phyloP scores from a whole-genome alignment of 2,888 invertebrate genomes.

The Leucoma salicis region DNA sequence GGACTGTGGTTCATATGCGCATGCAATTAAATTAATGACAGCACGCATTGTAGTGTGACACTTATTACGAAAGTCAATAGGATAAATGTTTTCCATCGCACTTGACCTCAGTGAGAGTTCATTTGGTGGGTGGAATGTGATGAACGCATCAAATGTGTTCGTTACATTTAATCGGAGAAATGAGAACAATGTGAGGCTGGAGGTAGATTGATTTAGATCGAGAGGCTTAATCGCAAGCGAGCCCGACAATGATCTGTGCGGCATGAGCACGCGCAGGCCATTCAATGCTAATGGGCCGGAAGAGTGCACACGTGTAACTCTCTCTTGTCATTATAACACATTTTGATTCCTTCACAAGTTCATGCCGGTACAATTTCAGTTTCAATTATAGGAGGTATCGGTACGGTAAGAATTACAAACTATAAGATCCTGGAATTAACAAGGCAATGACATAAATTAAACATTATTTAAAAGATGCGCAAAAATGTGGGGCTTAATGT shows the following conservation, averaged over 20 bases:
- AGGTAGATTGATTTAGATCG: conserved; percentile 68
- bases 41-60: conserved; percentile 32
- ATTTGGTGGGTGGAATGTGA: conserved; percentile 43
- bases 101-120: conserved; percentile 54
- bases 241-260: conserved; percentile 64
- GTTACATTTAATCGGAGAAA: conserved; percentile 67
- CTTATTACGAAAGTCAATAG: conserved; percentile 42
- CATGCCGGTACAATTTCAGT: conserved; percentile 45
- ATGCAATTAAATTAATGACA: conserved; percentile 28
- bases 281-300: conserved; percentile 80
- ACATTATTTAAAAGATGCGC: too few relatives aligned
- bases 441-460: too few relatives aligned
- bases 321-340: conserved; percentile 59
- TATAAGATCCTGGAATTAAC: too few relatives aligned
- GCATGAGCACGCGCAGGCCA: conserved; percentile 64
- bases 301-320: conserved; percentile 66
- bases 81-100: conserved; percentile 51
- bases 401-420: too few relatives aligned
- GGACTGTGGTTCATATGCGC: conserved; percentile 7
- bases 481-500: too few relatives aligned
- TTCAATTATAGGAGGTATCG: conserved; percentile 7
- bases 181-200: conserved; percentile 63
- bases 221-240: conserved; percentile 54
- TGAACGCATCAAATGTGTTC: conserved; percentile 65
- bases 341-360: conserved; percentile 56